Base-by-base conservation (phyloP, 2,888 invertebrate species). In the Branchinecta sandiegonensis region DNA sequence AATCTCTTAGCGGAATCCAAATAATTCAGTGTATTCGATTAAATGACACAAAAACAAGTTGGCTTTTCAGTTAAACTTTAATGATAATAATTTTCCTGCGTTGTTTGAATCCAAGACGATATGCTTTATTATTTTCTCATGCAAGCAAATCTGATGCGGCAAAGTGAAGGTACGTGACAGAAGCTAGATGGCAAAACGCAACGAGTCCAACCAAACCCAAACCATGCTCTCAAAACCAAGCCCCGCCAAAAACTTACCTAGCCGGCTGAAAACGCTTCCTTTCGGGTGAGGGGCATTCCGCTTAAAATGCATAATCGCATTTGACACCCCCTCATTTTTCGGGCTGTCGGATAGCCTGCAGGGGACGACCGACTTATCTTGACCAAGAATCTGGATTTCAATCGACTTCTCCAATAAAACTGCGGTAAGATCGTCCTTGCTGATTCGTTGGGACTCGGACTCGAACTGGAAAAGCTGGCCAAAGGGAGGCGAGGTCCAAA, bases 391-490 rank as follows among this genome's bases (percentile, higher is more conserved):
- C 47, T 46, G 46, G 13, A 66, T 12, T 12, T 66, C 66, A 11
- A 69, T 12, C 12, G 69, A 66, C 50, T 65, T 37, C 46, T 69
- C 66, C 46, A 11, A 46, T 8, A 69, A 9, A 14, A 48, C 17
- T 10, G 17, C n/a, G n/a, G n/a, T 13, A 65, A 65, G 66, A 12
- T 65, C 69, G 23, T 66, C 17, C 14, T 23, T 46, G 12, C 66
- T 37, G 37, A 66, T 47, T 23, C 13, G n/a, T n/a, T n/a, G 63
- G 10, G 48, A 37, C 9, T 17, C 66, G n/a, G 66, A 17, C 23
- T 37, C 65, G 0, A 69, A 48, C n/a, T 65, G 13, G 50, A 67
- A 69, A 14, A 46, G 7, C 17, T 67, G 67, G 37, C 69, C 69
- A 46, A 69, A 69, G 46, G 66, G 48, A 17, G 46, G 65, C 14